Evolutionary conservation across 2,113 vertebrate species (phyloP).

Genomic region (Apodemus sylvaticus): DNA sequence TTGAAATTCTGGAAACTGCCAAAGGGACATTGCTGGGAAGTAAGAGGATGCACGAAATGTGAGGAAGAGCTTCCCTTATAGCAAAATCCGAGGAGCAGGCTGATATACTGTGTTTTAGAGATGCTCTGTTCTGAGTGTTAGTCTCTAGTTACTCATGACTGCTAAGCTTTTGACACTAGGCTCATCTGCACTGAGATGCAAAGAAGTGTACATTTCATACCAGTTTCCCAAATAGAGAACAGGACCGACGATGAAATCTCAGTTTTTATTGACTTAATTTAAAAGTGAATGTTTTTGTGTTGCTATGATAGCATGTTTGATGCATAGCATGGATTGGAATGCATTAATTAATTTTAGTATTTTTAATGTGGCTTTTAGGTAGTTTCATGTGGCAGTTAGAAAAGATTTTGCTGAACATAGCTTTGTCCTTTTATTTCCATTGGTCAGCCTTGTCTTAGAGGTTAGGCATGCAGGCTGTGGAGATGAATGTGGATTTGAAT

Average conservation of each 20-base stretch:
- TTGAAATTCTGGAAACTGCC: not conserved
- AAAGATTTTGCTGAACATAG: not conserved
- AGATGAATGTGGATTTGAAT: not conserved
- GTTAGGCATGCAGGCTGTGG: not conserved
- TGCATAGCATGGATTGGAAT: not conserved
- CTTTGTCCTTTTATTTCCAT: not conserved
- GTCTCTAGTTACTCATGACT: not conserved
- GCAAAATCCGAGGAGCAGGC: not conserved
- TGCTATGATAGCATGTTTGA: not conserved
- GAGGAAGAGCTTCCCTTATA: not conserved
- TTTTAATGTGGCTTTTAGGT: not conserved
- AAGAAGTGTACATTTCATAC: not conserved
- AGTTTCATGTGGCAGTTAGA: not conserved
- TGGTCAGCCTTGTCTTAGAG: not conserved
- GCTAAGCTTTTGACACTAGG: not conserved
- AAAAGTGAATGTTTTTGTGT: not conserved
- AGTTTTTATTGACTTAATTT: not conserved
- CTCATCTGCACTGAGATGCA: not conserved
- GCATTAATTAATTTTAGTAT: not conserved
- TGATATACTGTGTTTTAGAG: not conserved
- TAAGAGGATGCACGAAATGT: not conserved
- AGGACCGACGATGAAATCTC: not conserved
- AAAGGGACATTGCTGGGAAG: not conserved
- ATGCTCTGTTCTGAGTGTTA: too few relatives aligned
- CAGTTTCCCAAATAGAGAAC: not conserved